Base-by-base conservation (phyloP, 2,113 vertebrate species). In the Heterocephalus glaber region DNA sequence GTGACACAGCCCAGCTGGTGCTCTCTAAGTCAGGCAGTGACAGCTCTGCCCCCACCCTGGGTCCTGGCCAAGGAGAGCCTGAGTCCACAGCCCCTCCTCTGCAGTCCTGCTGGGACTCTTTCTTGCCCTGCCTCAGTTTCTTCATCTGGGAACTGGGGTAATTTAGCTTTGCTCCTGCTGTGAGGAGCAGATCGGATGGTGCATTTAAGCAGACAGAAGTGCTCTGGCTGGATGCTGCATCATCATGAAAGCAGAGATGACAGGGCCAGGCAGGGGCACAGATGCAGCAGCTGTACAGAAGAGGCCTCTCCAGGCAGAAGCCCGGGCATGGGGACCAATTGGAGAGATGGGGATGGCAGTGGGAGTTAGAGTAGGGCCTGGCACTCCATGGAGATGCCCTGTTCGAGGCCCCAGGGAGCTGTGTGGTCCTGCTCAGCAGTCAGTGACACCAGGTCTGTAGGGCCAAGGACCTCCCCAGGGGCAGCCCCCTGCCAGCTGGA, bases 151-250 rank as follows among this genome's bases (percentile, higher is more conserved):
- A 87, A 44, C 6, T 0, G n/a, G 35, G 30, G 16, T 2, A 1
- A 16, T 10, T 66, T 20, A 60, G 8, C 52, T 30, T 28, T 8
- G 14, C 19, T 6, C 76, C 49, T 47, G 19, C 19, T 7, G 17
- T 38, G 38, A 41, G 10, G 2, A 6, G 3, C 16, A n/a, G 33
- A n/a, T 1, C 28, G 3, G 8, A 63, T 11, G 35, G 12, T 0
- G 0, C 0, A 0, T 16, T 3, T 49, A 35, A 33, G n/a, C 1
- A 0, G 1, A 22, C 24, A 17, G 56, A 5, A 26, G 13, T 41
- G 8, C 24, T 28, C 0, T 2, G 47, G 20, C 80, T 5, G 22
- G 17, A 33, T n/a, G 33, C 54, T 2, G 19, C 30, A 5, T 38
- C 12, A 6, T 19, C 38, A 7, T 3, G 1, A 20, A n/a, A 24